Evolutionary conservation across 92 coral and sea anemone genomes (phyloP).

Genomic region (Diadumene lineata): DNA sequence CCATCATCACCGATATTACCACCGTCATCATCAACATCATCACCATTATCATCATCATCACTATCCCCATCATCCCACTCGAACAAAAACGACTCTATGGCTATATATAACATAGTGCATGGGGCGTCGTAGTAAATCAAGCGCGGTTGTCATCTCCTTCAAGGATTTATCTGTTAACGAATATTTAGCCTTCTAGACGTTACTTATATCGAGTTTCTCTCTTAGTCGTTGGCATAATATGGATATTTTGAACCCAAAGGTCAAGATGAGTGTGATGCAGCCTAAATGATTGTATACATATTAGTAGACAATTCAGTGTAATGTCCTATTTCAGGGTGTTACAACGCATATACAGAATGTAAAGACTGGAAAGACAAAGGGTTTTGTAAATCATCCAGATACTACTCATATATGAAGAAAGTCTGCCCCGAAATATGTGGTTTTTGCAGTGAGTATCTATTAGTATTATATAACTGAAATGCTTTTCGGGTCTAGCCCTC

Average conservation of each 20-base stretch:
- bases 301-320: background rate
- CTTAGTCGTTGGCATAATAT: background rate
- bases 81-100: too few species aligned
- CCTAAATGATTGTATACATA: too few species aligned
- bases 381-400: slow-evolving; percentile 4
- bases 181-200: background rate
- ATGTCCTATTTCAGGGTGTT: slow-evolving; percentile 25
- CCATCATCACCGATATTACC: too few species aligned
- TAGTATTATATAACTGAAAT: background rate
- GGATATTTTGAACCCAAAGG: slow-evolving; percentile 1
- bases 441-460: slow-evolving; percentile 28
- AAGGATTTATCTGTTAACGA: background rate
- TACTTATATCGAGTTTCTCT: background rate
- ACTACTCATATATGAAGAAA: slow-evolving; percentile 26
- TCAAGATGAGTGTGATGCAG: background rate
- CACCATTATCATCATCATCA: too few species aligned
- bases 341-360: slow-evolving; percentile 19
- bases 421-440: slow-evolving; percentile 36
- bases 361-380: slow-evolving; percentile 26
- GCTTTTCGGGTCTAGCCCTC: background rate
- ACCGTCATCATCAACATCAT: too few species aligned
- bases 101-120: too few species aligned
- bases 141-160: background rate
- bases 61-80: too few species aligned
- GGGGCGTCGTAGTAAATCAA: background rate